These are phyloP conservation scores for Eidolon dupreanum DNA, from an alignment of 2,797 vertebrate species.

Conservation along the genomic window DNA sequence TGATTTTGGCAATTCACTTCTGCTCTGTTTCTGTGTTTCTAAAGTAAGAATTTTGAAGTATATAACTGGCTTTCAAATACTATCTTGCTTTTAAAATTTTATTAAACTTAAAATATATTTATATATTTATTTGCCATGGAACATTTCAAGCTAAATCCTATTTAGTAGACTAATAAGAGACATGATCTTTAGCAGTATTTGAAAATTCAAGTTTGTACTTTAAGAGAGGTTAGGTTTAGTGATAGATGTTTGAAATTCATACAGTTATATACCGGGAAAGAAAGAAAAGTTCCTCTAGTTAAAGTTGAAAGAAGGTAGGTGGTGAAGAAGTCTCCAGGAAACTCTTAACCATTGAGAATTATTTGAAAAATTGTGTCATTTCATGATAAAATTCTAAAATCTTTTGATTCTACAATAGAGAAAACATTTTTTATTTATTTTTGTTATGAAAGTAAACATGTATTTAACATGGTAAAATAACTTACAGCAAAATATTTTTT, in stretches of 20 bases:
- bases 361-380: neutral
- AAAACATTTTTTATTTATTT: neutral
- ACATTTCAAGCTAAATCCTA: neutral
- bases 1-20: neutral
- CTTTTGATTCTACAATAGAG: neutral
- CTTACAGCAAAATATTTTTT: neutral
- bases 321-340: neutral
- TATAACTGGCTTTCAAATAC: neutral
- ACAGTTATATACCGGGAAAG: neutral
- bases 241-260: neutral
- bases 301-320: neutral
- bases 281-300: neutral
- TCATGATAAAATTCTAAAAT: neutral
- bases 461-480: neutral
- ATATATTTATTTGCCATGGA: neutral
- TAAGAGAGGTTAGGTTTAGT: neutral
- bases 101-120: neutral
- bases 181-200: neutral
- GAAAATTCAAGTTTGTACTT: neutral
- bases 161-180: neutral
- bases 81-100: neutral
- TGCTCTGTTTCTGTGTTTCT: neutral
- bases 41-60: neutral
- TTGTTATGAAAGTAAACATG: neutral
- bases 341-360: neutral